phyloP scores from a whole-genome alignment of 2,113 vertebrate species.

The Melanerpes formicivorus region DNA sequence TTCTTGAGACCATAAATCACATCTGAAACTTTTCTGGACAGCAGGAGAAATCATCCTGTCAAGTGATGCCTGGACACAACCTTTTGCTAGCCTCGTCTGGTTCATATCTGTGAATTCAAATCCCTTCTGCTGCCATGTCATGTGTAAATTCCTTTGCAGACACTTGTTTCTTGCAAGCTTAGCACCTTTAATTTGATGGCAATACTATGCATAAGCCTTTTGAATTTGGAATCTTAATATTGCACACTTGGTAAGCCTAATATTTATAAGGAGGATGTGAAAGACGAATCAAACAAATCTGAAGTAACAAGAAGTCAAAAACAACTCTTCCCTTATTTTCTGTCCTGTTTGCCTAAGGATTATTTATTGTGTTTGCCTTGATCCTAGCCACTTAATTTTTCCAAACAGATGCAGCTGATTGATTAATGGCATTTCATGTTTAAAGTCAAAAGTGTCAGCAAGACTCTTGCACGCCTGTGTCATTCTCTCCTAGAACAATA shows the following conservation, averaged over 20 bases:
- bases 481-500: slow-evolving; percentile 82
- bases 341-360: slow-evolving; percentile 77
- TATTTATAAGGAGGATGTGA: slow-evolving; percentile 16
- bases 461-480: slow-evolving; percentile 77
- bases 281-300: slow-evolving; percentile 62
- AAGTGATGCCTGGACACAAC: background rate
- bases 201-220: slow-evolving; percentile 30
- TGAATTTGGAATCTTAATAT: background rate
- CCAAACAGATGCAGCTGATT: slow-evolving; percentile 83
- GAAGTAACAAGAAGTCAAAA: slow-evolving; percentile 72
- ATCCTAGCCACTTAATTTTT: slow-evolving; percentile 80
- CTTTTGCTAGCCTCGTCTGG: background rate
- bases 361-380: slow-evolving; percentile 82
- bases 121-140: background rate
- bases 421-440: slow-evolving; percentile 83
- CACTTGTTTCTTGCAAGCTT: slow-evolving; percentile 29
- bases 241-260: background rate
- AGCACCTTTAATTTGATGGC: slow-evolving; percentile 38
- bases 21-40: background rate
- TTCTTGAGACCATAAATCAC: background rate
- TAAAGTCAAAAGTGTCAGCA: slow-evolving; percentile 87
- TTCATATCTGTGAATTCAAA: slow-evolving; percentile 36
- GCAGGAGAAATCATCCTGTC: background rate
- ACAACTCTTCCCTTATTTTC: slow-evolving; percentile 49
- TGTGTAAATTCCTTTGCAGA: slow-evolving; percentile 36